Conservation (phyloP, 2,113 vertebrate species). For the Stomatorhinus ivindoensis region DNA sequence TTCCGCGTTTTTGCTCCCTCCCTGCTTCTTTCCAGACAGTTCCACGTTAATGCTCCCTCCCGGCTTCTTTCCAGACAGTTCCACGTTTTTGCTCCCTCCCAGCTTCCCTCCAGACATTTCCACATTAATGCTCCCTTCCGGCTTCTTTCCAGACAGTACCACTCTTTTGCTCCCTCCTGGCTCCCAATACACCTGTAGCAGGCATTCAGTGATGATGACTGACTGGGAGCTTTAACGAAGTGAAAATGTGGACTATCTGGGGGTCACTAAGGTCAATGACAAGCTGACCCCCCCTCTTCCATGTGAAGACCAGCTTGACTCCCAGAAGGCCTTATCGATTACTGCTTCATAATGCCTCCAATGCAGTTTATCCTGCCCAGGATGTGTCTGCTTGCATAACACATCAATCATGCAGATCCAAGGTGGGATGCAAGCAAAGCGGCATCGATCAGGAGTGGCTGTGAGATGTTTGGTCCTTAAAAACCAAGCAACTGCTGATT, state of each 20-base stretch:
- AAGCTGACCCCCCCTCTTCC: not conserved
- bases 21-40: not conserved
- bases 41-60: not conserved
- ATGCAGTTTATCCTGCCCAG: not conserved
- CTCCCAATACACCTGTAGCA: not conserved
- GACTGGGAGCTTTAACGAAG: not conserved
- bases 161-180: not conserved
- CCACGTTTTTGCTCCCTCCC: not conserved
- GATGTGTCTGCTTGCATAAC: not conserved
- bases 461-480: not conserved
- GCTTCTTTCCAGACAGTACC: not conserved
- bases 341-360: not conserved
- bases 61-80: not conserved
- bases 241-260: not conserved
- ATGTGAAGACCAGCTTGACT: not conserved
- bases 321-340: not conserved
- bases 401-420: not conserved
- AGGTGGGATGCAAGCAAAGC: not conserved
- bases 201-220: not conserved
- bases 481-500: conserved; percentile 4
- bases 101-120: not conserved
- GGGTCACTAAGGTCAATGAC: not conserved
- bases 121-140: not conserved
- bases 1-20: not conserved
- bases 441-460: not conserved